Conservation (phyloP, 2,888 invertebrate species). For the Nudaria mundana region DNA sequence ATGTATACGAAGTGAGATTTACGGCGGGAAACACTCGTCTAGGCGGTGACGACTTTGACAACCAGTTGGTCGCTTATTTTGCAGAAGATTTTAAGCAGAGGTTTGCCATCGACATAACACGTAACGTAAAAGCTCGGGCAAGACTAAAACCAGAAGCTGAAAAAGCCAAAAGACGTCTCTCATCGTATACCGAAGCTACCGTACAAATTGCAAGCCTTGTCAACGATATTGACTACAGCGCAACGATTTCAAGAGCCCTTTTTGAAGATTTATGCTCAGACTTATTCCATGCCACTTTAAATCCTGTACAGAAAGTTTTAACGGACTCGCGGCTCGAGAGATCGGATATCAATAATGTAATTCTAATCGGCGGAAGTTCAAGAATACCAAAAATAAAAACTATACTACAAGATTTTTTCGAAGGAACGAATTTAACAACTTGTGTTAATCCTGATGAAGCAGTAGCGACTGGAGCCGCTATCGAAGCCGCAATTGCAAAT, state of each 20-base stretch:
- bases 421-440: constrained; percentile 39
- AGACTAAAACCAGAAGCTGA: constrained; percentile 56
- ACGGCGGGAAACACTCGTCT: constrained; percentile 53
- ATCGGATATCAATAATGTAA: constrained; percentile 46
- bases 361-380: constrained; percentile 61
- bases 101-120: constrained; percentile 41
- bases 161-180: constrained; percentile 47
- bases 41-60: constrained; percentile 68
- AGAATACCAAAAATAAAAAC: constrained; percentile 58
- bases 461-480: constrained; percentile 61
- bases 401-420: constrained; percentile 49
- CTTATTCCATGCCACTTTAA: constrained; percentile 53
- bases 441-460: constrained; percentile 64
- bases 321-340: constrained; percentile 47
- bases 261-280: constrained; percentile 66
- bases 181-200: constrained; percentile 45
- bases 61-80: constrained; percentile 56
- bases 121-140: constrained; percentile 39
- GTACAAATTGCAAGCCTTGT: constrained; percentile 49
- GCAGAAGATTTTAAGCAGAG: constrained; percentile 56
- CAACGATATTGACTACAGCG: constrained; percentile 51
- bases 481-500: constrained; percentile 57
- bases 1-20: constrained; percentile 54
- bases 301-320: constrained; percentile 45
- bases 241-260: constrained; percentile 43